These are phyloP conservation scores for Aspiorhynchus laticeps DNA, from an alignment of 2,113 vertebrate species.

Conservation along the genomic window DNA sequence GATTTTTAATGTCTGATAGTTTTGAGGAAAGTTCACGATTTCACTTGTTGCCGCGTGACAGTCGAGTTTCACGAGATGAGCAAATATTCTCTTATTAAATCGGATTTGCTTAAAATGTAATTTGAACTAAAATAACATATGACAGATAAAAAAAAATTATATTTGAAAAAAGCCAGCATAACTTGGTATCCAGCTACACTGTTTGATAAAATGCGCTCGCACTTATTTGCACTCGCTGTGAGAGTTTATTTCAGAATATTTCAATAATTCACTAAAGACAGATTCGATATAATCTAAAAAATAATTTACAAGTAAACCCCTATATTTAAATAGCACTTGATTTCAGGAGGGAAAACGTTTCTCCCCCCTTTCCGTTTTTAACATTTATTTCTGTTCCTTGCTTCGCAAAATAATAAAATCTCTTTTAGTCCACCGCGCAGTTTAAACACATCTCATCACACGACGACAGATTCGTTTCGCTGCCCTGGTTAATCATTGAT, in stretches of 20 bases:
- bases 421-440: too few relatives aligned
- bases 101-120: neutral
- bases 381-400: neutral
- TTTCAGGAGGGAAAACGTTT: neutral
- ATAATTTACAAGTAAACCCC: neutral
- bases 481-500: conserved; percentile 51
- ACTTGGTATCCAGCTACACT: neutral
- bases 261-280: neutral
- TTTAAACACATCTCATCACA: conserved; percentile 7
- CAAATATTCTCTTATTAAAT: neutral
- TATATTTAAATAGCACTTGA: neutral
- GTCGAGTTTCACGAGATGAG: neutral
- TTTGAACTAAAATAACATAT: neutral
- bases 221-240: neutral
- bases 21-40: neutral
- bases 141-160: neutral
- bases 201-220: neutral
- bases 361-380: neutral
- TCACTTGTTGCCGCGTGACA: conserved; percentile 53
- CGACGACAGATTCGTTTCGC: conserved; percentile 28
- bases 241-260: neutral
- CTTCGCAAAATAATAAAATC: neutral
- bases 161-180: neutral
- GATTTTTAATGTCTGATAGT: neutral
- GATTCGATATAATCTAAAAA: neutral